Evolutionary conservation across 2,113 vertebrate genomes (phyloP).

Genomic region (Trogon melanurus): DNA sequence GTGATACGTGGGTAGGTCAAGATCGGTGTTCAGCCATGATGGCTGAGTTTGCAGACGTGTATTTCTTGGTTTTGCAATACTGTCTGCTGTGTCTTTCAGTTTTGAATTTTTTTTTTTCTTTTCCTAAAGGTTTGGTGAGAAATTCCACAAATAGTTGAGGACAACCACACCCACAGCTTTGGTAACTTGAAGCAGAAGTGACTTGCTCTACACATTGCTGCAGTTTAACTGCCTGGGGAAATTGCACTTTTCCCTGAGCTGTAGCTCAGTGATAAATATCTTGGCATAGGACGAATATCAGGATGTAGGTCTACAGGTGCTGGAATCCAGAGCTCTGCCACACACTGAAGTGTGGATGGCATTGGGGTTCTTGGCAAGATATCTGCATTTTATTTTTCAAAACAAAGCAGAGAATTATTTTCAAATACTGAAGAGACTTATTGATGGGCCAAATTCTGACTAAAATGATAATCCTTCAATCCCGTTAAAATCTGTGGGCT

Average conservation of each 20-base stretch:
- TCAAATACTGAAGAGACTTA: neutral
- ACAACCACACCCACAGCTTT: neutral
- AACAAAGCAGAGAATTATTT: neutral
- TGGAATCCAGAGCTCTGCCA: neutral
- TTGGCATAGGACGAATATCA: neutral
- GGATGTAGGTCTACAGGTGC: neutral
- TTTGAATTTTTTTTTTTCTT: neutral
- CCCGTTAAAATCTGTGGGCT: neutral
- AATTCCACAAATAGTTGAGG: constrained; percentile 45
- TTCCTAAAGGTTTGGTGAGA: neutral
- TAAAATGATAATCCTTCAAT: neutral
- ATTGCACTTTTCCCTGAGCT: neutral
- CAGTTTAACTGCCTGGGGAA: neutral
- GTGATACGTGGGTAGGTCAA: neutral
- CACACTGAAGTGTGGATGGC: neutral
- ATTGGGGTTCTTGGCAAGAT: neutral
- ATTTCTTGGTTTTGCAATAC: neutral
- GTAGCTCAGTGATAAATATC: neutral
- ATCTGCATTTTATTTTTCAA: neutral
- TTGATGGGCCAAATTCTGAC: neutral
- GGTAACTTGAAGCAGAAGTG: neutral
- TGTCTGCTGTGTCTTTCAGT: neutral
- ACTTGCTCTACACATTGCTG: neutral
- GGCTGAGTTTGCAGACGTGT: neutral
- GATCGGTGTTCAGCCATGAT: accelerated